A percentile compares a stretch with the other conserved stretches of the same genome.
Conservation (phyloP, 2,113 vertebrate genomes). For the Nicator chloris region DNA sequence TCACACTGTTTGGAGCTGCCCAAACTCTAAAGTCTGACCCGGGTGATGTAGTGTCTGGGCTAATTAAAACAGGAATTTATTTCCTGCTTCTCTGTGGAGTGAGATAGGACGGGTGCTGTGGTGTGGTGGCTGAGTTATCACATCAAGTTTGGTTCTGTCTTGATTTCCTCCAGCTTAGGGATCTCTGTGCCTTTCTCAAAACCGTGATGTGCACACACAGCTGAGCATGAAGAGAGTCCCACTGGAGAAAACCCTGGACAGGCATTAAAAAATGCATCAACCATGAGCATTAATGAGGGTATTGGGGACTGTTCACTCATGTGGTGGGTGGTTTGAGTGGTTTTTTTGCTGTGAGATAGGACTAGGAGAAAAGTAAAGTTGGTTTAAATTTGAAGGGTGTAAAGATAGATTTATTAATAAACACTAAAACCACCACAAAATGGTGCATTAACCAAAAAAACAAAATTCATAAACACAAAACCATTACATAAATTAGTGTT, state of each 20-base stretch:
- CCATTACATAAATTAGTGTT: no score
- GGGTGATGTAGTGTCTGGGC: not conserved
- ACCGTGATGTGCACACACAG: accelerated
- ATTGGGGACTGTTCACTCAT: not conserved
- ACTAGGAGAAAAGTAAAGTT: no score
- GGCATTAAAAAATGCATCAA: not conserved
- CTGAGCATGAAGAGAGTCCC: not conserved
- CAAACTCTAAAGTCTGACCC: not conserved
- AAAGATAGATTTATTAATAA: no score
- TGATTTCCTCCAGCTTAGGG: not conserved
- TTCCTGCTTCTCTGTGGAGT: not conserved
- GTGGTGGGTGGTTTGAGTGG: no score
- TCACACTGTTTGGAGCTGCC: not conserved
- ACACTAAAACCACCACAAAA: no score
- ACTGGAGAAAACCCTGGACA: not conserved
- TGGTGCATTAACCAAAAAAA: no score
- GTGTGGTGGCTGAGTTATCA: not conserved
- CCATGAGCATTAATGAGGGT: not conserved
- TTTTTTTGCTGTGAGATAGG: no score
- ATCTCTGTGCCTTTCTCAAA: not conserved
- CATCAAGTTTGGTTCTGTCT: not conserved
- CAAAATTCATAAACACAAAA: no score
- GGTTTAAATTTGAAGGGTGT: no score
- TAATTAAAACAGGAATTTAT: no score
- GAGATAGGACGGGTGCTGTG: not conserved